Base-by-base conservation (phyloP, 2,797 vertebrate genomes). In the Sebastes itinus region DNA sequence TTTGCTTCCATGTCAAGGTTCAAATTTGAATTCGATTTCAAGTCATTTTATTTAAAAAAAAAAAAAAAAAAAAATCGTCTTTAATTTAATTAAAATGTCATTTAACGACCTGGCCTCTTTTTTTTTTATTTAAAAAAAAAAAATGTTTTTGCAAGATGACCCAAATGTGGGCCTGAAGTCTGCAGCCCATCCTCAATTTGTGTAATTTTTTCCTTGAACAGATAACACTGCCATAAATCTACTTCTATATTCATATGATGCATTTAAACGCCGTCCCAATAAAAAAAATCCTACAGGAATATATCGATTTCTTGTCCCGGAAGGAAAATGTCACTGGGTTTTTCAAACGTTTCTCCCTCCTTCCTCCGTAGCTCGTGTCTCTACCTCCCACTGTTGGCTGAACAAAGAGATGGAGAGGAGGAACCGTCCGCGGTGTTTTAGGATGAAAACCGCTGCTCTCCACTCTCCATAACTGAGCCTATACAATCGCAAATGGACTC, bases 321-420 rank as follows among this genome's bases (percentile, higher is more conserved):
- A 92, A 94, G 90, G 90, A 91, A 65, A 92, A 92, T 89, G 75
- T 87, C 78, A 89, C 56, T 83, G 75, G 76, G 72, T 90, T 91
- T 42, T 92, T 80, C 75, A 87, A 92, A 86, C 77, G 72, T 85
- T 77, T 87, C 78, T 82, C 66, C 69, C 82, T 73, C 74, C 73
- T 82, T 79, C 75, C 61, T 42, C 38, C 22, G 1, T 12, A 35
- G 68, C 67, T 61, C 72, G 82, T 60, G 70, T 67, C 75, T 67
- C 75, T 88, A 79, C 91, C 93, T 90, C 92, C 93, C 89, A 94
- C 89, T 92, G 92, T 87, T 93, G 90, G 81, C 81, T 86, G 90
- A 95, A 96, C 95, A 96, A 96, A 95, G 93, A 92, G 63, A 86
- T 62, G 55, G 76, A 90, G 85, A 84, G 70, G 75, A 89, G 81